Percentiles rank a stretch among this genome's conserved stretches.
phyloP scores from a whole-genome alignment of 1,140 invertebrate genomes.

The Drosophila insularis region DNA sequence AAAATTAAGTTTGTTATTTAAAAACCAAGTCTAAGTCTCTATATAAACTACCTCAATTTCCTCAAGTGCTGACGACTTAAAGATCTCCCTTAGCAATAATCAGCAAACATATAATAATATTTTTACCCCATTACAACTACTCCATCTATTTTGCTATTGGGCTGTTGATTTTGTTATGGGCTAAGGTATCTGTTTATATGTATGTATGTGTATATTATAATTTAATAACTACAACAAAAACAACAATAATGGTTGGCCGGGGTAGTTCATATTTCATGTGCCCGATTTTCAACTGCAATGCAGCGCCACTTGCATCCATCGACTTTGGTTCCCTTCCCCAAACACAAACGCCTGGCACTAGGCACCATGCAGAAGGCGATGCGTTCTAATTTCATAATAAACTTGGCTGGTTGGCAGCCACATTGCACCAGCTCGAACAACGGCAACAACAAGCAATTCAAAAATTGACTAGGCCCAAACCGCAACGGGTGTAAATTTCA shows the following conservation, averaged over 20 bases:
- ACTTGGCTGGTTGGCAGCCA: slow-evolving; percentile 46
- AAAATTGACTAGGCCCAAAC: slow-evolving; percentile 67
- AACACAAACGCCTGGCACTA: slow-evolving; percentile 21
- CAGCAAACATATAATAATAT: slow-evolving; percentile 44
- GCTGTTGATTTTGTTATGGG: slow-evolving; percentile 54
- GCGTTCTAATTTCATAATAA: slow-evolving; percentile 80
- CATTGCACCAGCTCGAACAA: slow-evolving; percentile 52
- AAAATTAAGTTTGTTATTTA: too few species aligned
- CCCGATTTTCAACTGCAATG: slow-evolving; percentile 74
- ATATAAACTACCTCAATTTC: background rate
- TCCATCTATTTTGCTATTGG: slow-evolving; percentile 12
- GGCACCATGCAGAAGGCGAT: slow-evolving; percentile 17
- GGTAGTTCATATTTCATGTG: slow-evolving; percentile 77
- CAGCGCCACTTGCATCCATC: slow-evolving; percentile 36
- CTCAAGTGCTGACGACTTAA: slow-evolving; percentile 15
- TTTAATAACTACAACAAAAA: slow-evolving; percentile 70
- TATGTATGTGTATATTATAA: slow-evolving; percentile 42
- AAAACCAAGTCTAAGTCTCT: too few species aligned
- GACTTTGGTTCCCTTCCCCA: background rate
- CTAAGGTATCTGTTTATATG: slow-evolving; percentile 19
- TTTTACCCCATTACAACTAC: slow-evolving; percentile 12
- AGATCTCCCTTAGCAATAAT: slow-evolving; percentile 72
- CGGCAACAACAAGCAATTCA: slow-evolving; percentile 48
- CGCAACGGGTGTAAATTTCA: slow-evolving; percentile 80
- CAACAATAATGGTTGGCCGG: slow-evolving; percentile 17